Evolutionary conservation across 2,888 invertebrate genomes (phyloP).

Genomic region (Holacanthella duospinosa): DNA sequence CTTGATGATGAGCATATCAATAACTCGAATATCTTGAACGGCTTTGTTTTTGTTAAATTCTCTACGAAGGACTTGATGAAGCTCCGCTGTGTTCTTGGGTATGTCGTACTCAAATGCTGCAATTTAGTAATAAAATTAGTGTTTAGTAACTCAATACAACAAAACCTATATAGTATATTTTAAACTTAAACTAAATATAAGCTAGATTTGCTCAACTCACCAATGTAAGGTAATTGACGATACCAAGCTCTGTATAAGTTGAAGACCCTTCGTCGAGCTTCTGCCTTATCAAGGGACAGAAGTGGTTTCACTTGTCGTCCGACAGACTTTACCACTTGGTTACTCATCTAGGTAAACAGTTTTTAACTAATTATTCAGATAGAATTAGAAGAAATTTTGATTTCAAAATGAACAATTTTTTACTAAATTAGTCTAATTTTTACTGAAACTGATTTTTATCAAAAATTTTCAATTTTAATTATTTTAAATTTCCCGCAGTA

Average conservation of each 20-base stretch:
- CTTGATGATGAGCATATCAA: conserved; percentile 86
- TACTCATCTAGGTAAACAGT: too few species aligned
- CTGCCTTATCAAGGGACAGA: conserved; percentile 62
- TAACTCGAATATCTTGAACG: conserved; percentile 72
- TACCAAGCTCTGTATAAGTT: conserved; percentile 90
- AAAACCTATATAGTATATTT: neutral
- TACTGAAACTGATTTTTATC: too few species aligned
- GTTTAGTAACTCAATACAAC: conserved; percentile 1
- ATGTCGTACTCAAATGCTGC: conserved; percentile 75
- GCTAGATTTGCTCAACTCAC: conserved; percentile 57
- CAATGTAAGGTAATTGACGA: conserved; percentile 76
- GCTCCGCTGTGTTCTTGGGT: conserved; percentile 59
- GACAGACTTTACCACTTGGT: conserved; percentile 45
- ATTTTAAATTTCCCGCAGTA: too few species aligned
- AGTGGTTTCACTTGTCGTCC: conserved; percentile 70
- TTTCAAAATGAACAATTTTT: too few species aligned
- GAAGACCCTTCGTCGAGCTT: conserved; percentile 71
- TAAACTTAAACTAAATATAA: neutral
- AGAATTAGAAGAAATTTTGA: too few species aligned
- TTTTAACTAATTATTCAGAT: too few species aligned
- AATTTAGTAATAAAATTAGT: conserved; percentile 39
- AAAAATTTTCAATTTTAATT: too few species aligned
- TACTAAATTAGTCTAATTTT: neutral
- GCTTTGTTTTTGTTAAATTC: conserved; percentile 64
- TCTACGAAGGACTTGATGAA: conserved; percentile 62